Percentiles rank a stretch among this genome's conserved stretches.
phyloP scores from a whole-genome alignment of 2,888 invertebrate genomes.

The Norana najaformis region DNA sequence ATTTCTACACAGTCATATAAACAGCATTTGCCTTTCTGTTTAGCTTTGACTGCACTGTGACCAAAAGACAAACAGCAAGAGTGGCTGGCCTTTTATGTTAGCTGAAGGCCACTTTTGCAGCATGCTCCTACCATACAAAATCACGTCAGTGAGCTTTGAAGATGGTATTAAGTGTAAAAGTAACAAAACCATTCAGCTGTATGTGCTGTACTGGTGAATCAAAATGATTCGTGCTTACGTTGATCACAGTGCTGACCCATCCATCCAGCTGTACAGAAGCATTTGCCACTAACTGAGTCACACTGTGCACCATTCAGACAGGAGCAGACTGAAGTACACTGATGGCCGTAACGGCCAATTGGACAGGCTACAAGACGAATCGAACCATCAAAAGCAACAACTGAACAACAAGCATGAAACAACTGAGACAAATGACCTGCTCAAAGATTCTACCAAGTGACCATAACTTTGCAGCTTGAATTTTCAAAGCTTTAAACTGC shows the following conservation, averaged over 20 bases:
- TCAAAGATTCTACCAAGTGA: not conserved
- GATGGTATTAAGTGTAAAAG: not conserved
- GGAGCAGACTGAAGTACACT: conserved; percentile 55
- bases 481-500: not conserved
- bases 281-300: conserved; percentile 70
- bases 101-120: not conserved
- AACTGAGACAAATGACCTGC: not conserved
- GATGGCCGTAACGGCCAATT: conserved; percentile 70
- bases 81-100: not conserved
- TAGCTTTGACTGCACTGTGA: not conserved
- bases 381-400: not conserved
- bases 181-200: no score
- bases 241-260: conserved; percentile 50
- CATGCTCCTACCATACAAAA: not conserved
- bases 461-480: not conserved
- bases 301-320: conserved; percentile 73
- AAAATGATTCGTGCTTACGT: conserved; percentile 48
- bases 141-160: not conserved
- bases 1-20: not conserved
- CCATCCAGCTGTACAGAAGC: conserved; percentile 53
- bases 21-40: not conserved
- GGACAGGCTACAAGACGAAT: conserved; percentile 64
- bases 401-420: not conserved
- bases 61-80: not conserved
- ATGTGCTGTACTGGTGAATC: not conserved